These are phyloP conservation scores for Ruditapes philippinarum DNA, from an alignment of 1,140 invertebrate species.

Conservation along the genomic window DNA sequence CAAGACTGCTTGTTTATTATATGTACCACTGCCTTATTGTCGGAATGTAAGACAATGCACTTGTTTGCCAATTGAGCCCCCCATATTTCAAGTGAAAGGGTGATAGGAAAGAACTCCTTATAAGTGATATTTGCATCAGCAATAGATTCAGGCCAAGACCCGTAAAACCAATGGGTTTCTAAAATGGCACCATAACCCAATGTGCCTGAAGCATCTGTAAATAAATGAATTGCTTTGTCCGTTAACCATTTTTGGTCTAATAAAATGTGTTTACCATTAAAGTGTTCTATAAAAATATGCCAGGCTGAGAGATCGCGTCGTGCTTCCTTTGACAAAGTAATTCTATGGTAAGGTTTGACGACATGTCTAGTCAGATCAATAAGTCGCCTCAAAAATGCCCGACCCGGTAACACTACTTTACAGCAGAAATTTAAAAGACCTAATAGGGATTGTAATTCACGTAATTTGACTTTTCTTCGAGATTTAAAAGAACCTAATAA, in stretches of 20 bases:
- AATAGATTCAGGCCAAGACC: neutral
- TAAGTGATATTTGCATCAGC: neutral
- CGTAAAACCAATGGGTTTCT: conserved; percentile 49
- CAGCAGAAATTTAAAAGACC: conserved; percentile 65
- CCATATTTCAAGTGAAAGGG: conserved; percentile 58
- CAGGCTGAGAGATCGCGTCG: conserved; percentile 27
- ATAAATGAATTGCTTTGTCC: conserved; percentile 27
- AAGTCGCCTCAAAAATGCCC: conserved; percentile 55
- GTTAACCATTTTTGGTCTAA: conserved; percentile 42
- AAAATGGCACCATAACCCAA: conserved; percentile 57
- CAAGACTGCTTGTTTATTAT: conserved; percentile 67
- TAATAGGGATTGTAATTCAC: conserved; percentile 59
- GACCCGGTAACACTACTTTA: conserved; percentile 45
- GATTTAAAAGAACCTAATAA: neutral
- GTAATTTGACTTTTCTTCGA: conserved; percentile 1
- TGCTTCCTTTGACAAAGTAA: conserved; percentile 32
- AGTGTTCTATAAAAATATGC: conserved; percentile 53
- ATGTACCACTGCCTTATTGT: conserved; percentile 65
- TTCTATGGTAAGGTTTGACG: conserved; percentile 49
- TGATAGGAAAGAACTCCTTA: conserved; percentile 61
- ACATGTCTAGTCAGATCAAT: conserved; percentile 59
- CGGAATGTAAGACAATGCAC: conserved; percentile 50
- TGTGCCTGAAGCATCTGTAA: conserved; percentile 59
- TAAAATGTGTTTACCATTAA: conserved; percentile 37
- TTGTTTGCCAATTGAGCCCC: conserved; percentile 22